Evolutionary conservation across 2,888 invertebrate species (phyloP).

Genomic region (Thecocarcelia acutangulata): DNA sequence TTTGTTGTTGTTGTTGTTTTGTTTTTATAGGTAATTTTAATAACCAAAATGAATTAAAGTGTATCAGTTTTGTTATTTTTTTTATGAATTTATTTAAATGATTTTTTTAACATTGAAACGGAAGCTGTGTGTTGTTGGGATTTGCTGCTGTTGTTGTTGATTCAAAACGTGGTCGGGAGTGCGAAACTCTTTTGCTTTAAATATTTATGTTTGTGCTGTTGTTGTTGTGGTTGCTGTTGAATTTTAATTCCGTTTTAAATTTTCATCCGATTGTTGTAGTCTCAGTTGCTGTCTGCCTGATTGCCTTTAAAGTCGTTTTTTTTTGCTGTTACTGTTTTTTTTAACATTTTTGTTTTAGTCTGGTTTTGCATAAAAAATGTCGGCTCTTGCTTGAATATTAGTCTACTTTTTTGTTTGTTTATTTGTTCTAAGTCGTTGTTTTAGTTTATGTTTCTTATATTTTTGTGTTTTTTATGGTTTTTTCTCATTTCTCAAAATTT

Average conservation of each 20-base stretch:
- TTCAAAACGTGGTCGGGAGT: conserved; percentile 31
- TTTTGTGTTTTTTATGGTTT: background rate
- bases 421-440: too few relatives aligned
- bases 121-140: conserved; percentile 51
- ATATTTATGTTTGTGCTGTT: conserved; percentile 7
- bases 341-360: conserved; percentile 23
- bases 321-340: conserved; percentile 15
- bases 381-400: conserved; percentile 41
- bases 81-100: conserved; percentile 23
- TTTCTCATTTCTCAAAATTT: background rate
- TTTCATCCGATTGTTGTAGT: conserved; percentile 32
- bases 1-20: background rate
- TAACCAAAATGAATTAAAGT: conserved; percentile 20
- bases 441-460: conserved; percentile 14
- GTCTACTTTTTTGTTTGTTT: background rate
- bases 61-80: conserved; percentile 27
- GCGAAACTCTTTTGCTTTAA: conserved; percentile 29
- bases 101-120: conserved; percentile 47
- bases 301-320: conserved; percentile 31
- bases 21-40: conserved; percentile 1
- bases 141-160: conserved; percentile 1
- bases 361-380: conserved; percentile 48
- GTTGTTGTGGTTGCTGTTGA: conserved; percentile 24
- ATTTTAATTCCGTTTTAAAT: conserved; percentile 60
- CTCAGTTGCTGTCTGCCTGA: conserved; percentile 16